Evolutionary conservation across 2,888 invertebrate species (phyloP).

Genomic region (Diloba caeruleocephala): DNA sequence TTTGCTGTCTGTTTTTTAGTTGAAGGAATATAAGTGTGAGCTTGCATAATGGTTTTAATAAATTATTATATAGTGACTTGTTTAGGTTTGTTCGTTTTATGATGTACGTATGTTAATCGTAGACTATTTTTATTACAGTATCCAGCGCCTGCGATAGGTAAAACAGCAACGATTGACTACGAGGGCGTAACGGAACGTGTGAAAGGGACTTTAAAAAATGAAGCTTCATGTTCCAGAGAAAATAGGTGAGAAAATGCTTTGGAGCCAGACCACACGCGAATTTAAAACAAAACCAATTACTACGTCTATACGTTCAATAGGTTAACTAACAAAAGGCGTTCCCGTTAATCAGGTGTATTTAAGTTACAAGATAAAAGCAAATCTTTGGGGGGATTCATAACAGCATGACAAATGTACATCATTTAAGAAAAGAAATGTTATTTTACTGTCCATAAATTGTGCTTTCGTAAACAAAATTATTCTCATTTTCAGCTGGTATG

Average conservation of each 20-base stretch:
- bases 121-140: slow-evolving; percentile 65
- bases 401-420: too few species aligned
- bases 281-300: too few species aligned
- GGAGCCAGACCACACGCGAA: too few species aligned
- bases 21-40: slow-evolving; percentile 18
- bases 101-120: background rate
- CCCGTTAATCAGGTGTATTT: too few species aligned
- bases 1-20: slow-evolving; percentile 36
- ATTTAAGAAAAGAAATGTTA: too few species aligned
- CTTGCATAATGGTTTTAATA: slow-evolving; percentile 16
- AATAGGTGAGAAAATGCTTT: slow-evolving; percentile 37
- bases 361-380: too few species aligned
- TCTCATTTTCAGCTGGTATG: too few species aligned
- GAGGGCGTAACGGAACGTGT: slow-evolving; percentile 15
- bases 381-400: too few species aligned
- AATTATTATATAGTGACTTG: slow-evolving; percentile 12
- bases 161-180: slow-evolving; percentile 53
- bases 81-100: slow-evolving; percentile 6
- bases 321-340: too few species aligned
- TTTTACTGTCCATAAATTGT: too few species aligned
- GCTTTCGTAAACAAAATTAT: too few species aligned
- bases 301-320: too few species aligned
- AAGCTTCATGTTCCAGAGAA: slow-evolving; percentile 11
- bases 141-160: slow-evolving; percentile 72
- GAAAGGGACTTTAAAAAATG: background rate